Conservation (phyloP, 2,113 vertebrate genomes). For the Laticauda colubrina region DNA sequence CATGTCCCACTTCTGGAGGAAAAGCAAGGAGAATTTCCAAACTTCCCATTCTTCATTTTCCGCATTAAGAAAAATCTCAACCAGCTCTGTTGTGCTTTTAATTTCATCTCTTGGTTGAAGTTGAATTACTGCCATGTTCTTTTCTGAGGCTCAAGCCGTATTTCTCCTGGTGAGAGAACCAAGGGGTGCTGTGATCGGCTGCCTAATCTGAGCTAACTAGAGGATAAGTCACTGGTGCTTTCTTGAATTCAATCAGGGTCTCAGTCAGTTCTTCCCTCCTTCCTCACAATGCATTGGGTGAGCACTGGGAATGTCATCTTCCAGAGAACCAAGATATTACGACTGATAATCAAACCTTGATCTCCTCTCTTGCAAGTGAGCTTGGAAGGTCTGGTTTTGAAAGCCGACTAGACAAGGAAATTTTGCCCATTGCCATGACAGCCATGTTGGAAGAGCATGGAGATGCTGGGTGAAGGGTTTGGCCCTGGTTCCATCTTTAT, state of each 20-base stretch:
- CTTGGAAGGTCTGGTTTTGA: not conserved
- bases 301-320: not conserved
- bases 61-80: not conserved
- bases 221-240: not conserved
- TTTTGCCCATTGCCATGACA: not conserved
- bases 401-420: not conserved
- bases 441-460: not conserved
- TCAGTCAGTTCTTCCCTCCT: no score
- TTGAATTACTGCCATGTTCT: not conserved
- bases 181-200: not conserved
- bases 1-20: not conserved
- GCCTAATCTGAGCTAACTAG: not conserved
- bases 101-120: not conserved
- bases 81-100: not conserved
- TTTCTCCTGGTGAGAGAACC: not conserved
- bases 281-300: not conserved
- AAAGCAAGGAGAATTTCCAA: not conserved
- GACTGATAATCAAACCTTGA: not conserved
- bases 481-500: no score
- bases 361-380: not conserved
- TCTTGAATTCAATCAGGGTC: not conserved
- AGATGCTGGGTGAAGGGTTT: no score
- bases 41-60: not conserved
- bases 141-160: not conserved
- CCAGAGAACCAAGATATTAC: not conserved